phyloP scores from a whole-genome alignment of 2,888 invertebrate species.

The Acholoe squamosa region DNA sequence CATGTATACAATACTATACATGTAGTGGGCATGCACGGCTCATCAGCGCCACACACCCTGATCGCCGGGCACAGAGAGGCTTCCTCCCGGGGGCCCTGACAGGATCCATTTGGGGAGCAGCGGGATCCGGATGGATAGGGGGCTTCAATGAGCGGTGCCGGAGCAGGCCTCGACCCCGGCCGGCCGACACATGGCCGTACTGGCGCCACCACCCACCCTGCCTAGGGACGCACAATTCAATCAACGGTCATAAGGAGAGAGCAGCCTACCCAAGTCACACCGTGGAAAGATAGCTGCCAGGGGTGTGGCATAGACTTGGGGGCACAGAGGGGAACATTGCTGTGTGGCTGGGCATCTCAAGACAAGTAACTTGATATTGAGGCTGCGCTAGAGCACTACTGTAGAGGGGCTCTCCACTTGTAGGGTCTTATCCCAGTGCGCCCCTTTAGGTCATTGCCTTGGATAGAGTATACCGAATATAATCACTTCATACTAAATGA shows the following conservation, averaged over 20 bases:
- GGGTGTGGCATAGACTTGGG: neutral
- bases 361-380: no score
- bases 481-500: no score
- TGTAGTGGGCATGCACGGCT: neutral
- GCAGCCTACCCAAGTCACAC: neutral
- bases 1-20: no score
- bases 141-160: neutral
- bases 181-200: neutral
- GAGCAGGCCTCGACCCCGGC: neutral
- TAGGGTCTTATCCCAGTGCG: neutral
- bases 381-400: no score
- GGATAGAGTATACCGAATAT: no score
- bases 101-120: slow-evolving; percentile 16
- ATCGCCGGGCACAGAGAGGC: neutral
- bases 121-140: neutral
- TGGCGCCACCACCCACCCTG: neutral
- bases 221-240: slow-evolving; percentile 4
- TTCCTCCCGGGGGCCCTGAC: slow-evolving; percentile 9
- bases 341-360: neutral
- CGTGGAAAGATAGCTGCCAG: slow-evolving; percentile 33
- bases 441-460: neutral
- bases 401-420: no score
- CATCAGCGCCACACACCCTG: neutral
- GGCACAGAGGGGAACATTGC: neutral
- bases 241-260: neutral